Conservation (phyloP, 2,797 vertebrate species). For the Pitangus sulphuratus region DNA sequence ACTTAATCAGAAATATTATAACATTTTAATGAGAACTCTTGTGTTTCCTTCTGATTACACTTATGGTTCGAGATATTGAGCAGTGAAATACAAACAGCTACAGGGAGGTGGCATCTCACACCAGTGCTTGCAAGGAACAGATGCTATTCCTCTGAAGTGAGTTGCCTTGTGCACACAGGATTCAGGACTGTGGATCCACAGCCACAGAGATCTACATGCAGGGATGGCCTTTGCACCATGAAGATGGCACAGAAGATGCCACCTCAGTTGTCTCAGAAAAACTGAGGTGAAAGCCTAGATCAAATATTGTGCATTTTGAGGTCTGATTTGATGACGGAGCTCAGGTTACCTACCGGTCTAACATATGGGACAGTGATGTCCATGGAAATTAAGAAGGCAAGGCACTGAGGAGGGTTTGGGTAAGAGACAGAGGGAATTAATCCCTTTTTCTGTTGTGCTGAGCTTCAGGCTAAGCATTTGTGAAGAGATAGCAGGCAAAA, state of each 20-base stretch:
- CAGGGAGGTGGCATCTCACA: not conserved
- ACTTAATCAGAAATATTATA: not conserved
- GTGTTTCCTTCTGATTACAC: not conserved
- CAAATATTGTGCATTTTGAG: not conserved
- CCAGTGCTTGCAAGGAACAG: fast-evolving
- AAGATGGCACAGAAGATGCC: not conserved
- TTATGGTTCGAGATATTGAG: fast-evolving
- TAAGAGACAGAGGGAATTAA: not conserved
- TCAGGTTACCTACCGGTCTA: not conserved
- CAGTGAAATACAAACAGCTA: not conserved
- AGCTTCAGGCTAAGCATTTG: not conserved
- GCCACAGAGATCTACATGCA: not conserved
- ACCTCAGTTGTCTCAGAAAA: not conserved
- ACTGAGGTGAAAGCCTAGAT: not conserved
- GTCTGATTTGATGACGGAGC: not conserved
- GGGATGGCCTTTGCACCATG: not conserved
- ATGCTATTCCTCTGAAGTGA: not conserved
- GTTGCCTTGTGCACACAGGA: not conserved
- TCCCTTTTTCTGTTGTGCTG: not conserved
- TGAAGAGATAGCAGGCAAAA: not conserved
- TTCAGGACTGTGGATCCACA: not conserved
- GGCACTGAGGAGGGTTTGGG: not conserved
- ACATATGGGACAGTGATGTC: not conserved
- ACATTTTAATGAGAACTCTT: not conserved
- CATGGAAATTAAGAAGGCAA: not conserved